A percentile compares a stretch with the other conserved stretches of the same genome.
These are phyloP conservation scores for Drosophila monieri DNA, from an alignment of 2,888 invertebrate genomes.

Conservation along the genomic window DNA sequence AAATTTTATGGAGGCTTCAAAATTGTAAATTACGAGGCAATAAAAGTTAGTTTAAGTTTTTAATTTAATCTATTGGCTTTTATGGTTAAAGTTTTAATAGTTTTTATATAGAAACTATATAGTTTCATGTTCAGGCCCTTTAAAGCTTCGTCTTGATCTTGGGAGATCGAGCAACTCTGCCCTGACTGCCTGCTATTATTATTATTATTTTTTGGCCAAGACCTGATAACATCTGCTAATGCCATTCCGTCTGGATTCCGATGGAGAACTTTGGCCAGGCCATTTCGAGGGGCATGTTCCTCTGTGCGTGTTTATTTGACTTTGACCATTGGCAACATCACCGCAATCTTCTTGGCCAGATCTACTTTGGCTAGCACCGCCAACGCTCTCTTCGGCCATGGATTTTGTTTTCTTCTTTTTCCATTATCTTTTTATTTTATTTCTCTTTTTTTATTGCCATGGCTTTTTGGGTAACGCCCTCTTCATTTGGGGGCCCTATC, in stretches of 20 bases:
- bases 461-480: conserved; percentile 60
- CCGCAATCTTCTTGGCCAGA: conserved; percentile 57
- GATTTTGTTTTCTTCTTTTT: conserved; percentile 29
- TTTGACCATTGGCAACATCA: conserved; percentile 63
- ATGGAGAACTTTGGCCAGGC: conserved; percentile 27
- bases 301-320: conserved; percentile 73
- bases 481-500: conserved; percentile 72
- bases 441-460: conserved; percentile 30
- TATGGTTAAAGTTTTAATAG: background rate
- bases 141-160: conserved; percentile 28
- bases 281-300: conserved; percentile 39
- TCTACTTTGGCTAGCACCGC: conserved; percentile 64
- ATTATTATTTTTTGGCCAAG: conserved; percentile 49
- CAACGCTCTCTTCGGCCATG: conserved; percentile 57
- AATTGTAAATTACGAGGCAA: background rate
- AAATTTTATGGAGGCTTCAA: background rate
- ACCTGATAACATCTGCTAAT: conserved; percentile 65
- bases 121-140: conserved; percentile 4
- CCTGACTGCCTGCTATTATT: conserved; percentile 40
- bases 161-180: conserved; percentile 18
- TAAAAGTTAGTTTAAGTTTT: background rate
- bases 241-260: conserved; percentile 55
- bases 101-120: background rate
- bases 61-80: background rate
- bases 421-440: conserved; percentile 27